Conservation (phyloP, 2,797 vertebrate genomes). For the Iguana delicatissima region DNA sequence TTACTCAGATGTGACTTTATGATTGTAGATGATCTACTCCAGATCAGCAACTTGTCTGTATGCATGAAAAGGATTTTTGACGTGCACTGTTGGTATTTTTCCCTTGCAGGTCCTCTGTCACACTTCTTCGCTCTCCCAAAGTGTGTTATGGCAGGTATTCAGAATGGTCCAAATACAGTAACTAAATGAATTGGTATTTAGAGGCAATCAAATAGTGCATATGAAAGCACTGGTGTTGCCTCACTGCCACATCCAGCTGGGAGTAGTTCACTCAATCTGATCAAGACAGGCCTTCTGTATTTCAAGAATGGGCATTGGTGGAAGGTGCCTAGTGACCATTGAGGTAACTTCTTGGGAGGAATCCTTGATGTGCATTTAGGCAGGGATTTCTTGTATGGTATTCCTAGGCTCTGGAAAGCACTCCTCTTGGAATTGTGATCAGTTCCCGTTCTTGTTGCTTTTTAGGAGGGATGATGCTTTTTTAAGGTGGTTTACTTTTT, state of each 20-base stretch:
- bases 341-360: background rate
- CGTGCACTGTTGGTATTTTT: no score
- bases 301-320: background rate
- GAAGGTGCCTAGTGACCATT: background rate
- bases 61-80: no score
- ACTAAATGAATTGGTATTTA: background rate
- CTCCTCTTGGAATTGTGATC: background rate
- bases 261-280: background rate
- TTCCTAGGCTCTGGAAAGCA: background rate
- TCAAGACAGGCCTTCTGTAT: background rate
- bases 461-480: background rate
- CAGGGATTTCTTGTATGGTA: background rate
- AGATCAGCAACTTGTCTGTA: no score
- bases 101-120: no score
- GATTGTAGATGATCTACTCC: no score
- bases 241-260: background rate
- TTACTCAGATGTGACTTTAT: no score
- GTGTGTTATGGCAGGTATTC: no score
- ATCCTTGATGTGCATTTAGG: background rate
- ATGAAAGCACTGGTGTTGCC: background rate
- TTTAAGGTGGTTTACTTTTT: background rate
- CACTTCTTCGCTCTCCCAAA: no score
- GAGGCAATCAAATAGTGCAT: background rate
- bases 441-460: background rate
- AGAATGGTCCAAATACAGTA: background rate